Evolutionary conservation across 1,140 invertebrate genomes (phyloP).

Genomic region (Drosophila sechellia): DNA sequence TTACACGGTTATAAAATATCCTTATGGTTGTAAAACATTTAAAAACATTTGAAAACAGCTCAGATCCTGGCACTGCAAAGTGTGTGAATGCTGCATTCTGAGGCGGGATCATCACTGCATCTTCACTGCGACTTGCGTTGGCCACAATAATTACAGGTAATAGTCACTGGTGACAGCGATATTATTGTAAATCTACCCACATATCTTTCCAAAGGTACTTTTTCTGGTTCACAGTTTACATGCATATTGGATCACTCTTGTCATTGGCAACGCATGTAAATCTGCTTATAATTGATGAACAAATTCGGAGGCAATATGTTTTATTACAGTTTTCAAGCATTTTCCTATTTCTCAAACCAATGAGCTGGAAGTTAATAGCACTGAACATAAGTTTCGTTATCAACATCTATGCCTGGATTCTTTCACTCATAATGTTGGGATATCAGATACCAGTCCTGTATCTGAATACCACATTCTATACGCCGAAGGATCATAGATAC

Average conservation of each 20-base stretch:
- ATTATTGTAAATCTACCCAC: neutral
- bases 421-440: neutral
- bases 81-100: constrained; percentile 93
- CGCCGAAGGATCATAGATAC: neutral
- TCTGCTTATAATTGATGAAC: constrained; percentile 84
- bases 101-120: constrained; percentile 98
- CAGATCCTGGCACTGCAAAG: constrained; percentile 94
- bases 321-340: neutral
- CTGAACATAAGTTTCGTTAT: neutral
- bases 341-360: no score
- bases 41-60: constrained; percentile 84
- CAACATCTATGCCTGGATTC: neutral
- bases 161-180: constrained; percentile 85
- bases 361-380: no score
- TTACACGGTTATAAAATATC: no score
- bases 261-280: constrained; percentile 5
- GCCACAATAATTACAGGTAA: constrained; percentile 94
- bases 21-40: no score
- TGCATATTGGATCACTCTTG: constrained; percentile 89
- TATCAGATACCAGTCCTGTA: constrained; percentile 18
- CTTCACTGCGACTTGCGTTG: constrained; percentile 95
- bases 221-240: constrained; percentile 91
- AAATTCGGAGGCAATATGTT: neutral
- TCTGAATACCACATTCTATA: constrained; percentile 15
- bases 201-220: neutral